Conservation (phyloP, 1,140 invertebrate species). For the Magallana angulata region DNA sequence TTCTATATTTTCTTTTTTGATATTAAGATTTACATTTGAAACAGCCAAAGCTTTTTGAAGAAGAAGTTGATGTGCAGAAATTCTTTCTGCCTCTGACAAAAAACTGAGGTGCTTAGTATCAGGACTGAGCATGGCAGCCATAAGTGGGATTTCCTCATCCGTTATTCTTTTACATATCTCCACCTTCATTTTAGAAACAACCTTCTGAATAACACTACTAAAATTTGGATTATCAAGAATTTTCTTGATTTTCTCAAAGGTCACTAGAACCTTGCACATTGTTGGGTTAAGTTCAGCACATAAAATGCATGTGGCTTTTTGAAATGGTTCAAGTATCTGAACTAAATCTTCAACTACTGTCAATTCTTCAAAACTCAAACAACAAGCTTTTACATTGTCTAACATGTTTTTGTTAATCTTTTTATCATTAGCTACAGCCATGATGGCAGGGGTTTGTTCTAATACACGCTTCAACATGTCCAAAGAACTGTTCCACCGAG, state of each 20-base stretch:
- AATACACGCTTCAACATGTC: constrained; percentile 19
- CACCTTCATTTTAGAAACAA: background rate
- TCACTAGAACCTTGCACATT: background rate
- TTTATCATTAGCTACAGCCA: constrained; percentile 30
- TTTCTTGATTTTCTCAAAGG: background rate
- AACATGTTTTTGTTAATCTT: background rate
- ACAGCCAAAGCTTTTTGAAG: constrained; percentile 5
- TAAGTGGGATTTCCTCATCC: constrained; percentile 10
- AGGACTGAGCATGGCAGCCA: constrained; percentile 6
- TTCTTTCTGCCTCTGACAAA: background rate
- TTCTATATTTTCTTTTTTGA: background rate
- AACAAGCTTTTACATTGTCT: constrained; percentile 27
- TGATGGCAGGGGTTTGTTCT: constrained; percentile 18
- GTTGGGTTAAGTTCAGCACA: background rate
- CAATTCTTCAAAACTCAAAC: constrained; percentile 31
- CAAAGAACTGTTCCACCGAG: background rate
- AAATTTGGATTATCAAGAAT: background rate
- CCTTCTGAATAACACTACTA: background rate
- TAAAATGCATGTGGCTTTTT: background rate
- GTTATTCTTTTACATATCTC: background rate
- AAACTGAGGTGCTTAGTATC: background rate
- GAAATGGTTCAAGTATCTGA: constrained; percentile 12
- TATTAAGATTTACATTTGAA: background rate
- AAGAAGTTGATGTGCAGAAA: background rate
- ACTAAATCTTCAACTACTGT: constrained; percentile 3